phyloP scores from a whole-genome alignment of 2,113 vertebrate species.

The Spea multiplicata region DNA sequence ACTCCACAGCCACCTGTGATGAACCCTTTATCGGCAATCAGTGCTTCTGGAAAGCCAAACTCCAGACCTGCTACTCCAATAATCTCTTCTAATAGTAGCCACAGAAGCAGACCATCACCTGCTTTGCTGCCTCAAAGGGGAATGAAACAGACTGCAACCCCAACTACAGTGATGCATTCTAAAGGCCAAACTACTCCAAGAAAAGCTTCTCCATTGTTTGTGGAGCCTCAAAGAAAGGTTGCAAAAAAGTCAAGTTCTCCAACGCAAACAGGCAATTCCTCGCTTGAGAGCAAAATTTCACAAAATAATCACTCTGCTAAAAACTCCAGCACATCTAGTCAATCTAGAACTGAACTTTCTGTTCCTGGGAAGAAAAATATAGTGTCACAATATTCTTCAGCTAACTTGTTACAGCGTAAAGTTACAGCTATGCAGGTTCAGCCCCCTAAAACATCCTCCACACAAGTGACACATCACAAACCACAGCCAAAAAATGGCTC shows the following conservation, averaged over 20 bases:
- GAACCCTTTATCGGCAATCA: constrained; percentile 84
- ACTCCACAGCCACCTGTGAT: constrained; percentile 72
- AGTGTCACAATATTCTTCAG: constrained; percentile 31
- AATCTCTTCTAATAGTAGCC: constrained; percentile 29
- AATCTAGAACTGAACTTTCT: constrained; percentile 55
- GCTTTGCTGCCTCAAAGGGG: constrained; percentile 59
- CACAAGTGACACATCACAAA: not conserved
- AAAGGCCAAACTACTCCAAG: constrained; percentile 58
- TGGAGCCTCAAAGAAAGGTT: constrained; percentile 51
- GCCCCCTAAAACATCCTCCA: not conserved
- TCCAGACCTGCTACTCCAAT: constrained; percentile 56
- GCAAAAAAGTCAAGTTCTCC: constrained; percentile 53
- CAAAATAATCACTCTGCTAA: constrained; percentile 45
- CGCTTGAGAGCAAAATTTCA: constrained; percentile 53
- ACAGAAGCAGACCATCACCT: constrained; percentile 59
- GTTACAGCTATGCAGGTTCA: not conserved
- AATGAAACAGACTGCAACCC: constrained; percentile 11
- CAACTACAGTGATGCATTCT: constrained; percentile 35
- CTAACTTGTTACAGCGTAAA: not conserved
- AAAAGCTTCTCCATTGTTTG: constrained; percentile 24
- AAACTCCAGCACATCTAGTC: constrained; percentile 45
- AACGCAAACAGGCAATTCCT: not conserved
- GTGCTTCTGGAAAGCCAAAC: constrained; percentile 64
- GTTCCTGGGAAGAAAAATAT: constrained; percentile 66
- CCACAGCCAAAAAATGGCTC: not conserved